Percentiles rank a stretch among this genome's conserved stretches.
phyloP scores from a whole-genome alignment of 2,888 invertebrate species.

The Acleris emargana region DNA sequence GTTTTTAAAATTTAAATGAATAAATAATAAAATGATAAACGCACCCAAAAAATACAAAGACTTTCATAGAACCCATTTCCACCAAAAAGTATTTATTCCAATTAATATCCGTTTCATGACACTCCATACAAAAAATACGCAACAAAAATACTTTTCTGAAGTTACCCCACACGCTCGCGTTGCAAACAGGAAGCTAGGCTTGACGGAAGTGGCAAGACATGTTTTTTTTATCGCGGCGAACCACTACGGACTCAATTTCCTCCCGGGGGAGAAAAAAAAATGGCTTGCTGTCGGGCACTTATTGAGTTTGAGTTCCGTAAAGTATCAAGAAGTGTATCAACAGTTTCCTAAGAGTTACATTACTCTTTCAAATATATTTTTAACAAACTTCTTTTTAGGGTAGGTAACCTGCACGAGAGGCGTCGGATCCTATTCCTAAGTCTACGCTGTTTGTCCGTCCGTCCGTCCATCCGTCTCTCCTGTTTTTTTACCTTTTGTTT shows the following conservation, averaged over 20 bases:
- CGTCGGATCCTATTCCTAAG: too few species aligned
- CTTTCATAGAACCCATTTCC: neutral
- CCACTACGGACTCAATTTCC: conserved; percentile 3
- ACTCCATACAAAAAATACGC: neutral
- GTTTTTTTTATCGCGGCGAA: conserved; percentile 30
- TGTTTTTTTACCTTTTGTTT: too few species aligned
- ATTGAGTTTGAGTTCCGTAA: neutral
- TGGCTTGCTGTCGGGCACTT: neutral
- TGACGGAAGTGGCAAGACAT: conserved; percentile 34
- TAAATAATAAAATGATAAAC: too few species aligned
- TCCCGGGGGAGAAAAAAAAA: neutral
- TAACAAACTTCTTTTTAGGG: too few species aligned
- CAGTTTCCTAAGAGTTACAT: too few species aligned
- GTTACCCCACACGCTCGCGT: neutral
- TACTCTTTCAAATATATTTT: too few species aligned
- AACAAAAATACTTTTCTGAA: neutral
- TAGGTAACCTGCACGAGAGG: too few species aligned
- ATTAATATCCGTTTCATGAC: neutral
- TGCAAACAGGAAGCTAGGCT: conserved; percentile 9
- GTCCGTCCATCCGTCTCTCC: too few species aligned
- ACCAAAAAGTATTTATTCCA: neutral
- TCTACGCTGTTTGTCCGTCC: too few species aligned
- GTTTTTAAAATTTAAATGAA: too few species aligned
- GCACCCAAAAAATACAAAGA: neutral
- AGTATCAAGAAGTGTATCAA: neutral